Evolutionary conservation across 2,797 vertebrate species (phyloP), one percentile per base, ranked within the genome.

Genomic region (Staurois parvus): DNA sequence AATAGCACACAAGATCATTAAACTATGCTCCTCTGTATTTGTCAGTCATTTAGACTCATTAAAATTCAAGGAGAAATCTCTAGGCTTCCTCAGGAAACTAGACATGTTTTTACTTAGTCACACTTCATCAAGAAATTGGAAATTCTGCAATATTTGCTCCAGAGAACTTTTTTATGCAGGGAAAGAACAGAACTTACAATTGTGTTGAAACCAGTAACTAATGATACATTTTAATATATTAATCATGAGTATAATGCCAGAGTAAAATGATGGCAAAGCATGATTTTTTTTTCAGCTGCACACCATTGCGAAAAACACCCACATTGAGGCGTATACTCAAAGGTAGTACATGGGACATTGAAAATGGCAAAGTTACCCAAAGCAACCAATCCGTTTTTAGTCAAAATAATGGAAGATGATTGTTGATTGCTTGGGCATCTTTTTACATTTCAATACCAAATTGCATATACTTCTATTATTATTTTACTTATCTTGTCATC

Each of bases 41-140:
- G 68, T 26, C 12, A 8, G 29, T 45, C 67, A 56, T 56, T 40
- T 66, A 74, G n/a, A 52, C 37, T 52, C 42, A 85, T 79, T 84
- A 45, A 64, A 72, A 79, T 68, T 73, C 59, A 81, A 68, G 42
- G n/a, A 29, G 48, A 81, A 76, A 48, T 15, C 64, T 69, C 75
- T n/a, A 42, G 40, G 30, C 72, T 66, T 80, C 77, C 12, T 26
- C 62, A 56, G 68, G 62, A 75, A 52, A 85, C 74, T 32, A 79
- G 40, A 80, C 64, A 72, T 85, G 72, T 81, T 85, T 85, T 76
- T 76, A 69, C 66, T 85, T 85, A 85, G 76, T 79, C 62, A 80
- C 77, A 85, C 77, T 81, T 79, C 76, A 80, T 80, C 42, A 75
- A 76, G 42, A 52, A 45, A 73, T 48, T 30, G 76, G 45, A 66